Conservation (phyloP, 2,797 vertebrate species). For the Bryconaethiops microstoma region DNA sequence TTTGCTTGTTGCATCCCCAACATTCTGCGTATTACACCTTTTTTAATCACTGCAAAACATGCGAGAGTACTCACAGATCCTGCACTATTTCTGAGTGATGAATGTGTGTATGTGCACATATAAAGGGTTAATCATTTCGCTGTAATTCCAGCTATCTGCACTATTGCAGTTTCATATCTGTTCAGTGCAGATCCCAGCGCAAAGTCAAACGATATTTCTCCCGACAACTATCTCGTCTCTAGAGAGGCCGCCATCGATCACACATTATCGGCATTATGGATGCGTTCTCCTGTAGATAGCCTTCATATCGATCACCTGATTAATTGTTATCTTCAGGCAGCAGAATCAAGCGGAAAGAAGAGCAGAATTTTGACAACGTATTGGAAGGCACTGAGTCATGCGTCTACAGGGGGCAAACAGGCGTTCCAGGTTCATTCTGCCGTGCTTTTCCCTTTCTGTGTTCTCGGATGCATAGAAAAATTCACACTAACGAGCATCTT, state of each 20-base stretch:
- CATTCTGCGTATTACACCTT: background rate
- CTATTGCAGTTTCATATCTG: slow-evolving; percentile 44
- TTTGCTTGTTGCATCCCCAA: background rate
- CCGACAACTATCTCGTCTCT: slow-evolving; percentile 70
- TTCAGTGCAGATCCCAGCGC: slow-evolving; percentile 58
- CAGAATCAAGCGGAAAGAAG: slow-evolving; percentile 46
- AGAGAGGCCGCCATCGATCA: slow-evolving; percentile 71
- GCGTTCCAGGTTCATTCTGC: background rate
- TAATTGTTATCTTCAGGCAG: slow-evolving; percentile 80
- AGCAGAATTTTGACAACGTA: slow-evolving; percentile 47
- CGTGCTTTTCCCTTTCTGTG: background rate
- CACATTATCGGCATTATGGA: slow-evolving; percentile 78
- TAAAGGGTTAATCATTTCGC: slow-evolving; percentile 15
- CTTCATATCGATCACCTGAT: slow-evolving; percentile 77
- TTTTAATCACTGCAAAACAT: slow-evolving; percentile 6
- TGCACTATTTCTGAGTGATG: slow-evolving; percentile 5
- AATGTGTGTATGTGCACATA: background rate
- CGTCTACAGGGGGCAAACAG: slow-evolving; percentile 35
- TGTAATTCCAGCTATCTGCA: slow-evolving; percentile 35
- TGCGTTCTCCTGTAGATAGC: slow-evolving; percentile 73
- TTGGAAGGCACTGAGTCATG: slow-evolving; percentile 59
- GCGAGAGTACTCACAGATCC: background rate
- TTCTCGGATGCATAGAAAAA: background rate
- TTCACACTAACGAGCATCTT: background rate
- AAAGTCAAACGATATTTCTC: slow-evolving; percentile 71